Evolutionary conservation across 2,113 vertebrate species (phyloP), one percentile per base, ranked within the genome.

Genomic region (Eurystomus gularis): DNA sequence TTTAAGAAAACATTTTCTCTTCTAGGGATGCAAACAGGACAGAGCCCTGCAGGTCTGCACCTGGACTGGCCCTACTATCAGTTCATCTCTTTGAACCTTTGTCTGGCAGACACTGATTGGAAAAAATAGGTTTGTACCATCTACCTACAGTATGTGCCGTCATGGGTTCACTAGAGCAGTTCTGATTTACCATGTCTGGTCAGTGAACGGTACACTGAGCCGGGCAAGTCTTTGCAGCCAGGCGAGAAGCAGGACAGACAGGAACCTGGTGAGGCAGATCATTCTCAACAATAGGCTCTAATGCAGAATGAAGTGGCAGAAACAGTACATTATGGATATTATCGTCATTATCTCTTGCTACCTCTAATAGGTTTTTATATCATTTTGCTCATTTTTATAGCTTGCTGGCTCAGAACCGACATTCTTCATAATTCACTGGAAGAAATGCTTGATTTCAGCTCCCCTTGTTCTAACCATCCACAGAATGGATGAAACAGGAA

Each of bases 321-420:
- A 97, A 93, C 88, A 95, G 95, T 94, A 96, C 91, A 96, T 96
- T 95, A 96, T 69, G 77, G 94, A 91, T 93, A 94, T 96, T 95
- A 96, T 92, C 73, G 1, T 95, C 92, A 95, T 96, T 96, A 96
- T 96, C 77, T 96, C 86, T 93, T 94, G 88, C 95, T 96, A 91
- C 65, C 48, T 89, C 57, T 94, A 96, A 96, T 96, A 96, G 96
- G 92, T 96, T 97, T 95, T 96, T 96, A 95, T 92, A 94, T 94
- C 77, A 96, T 94, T 97, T 96, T 92, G 61, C 77, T 94, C 92
- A 91, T 95, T 97, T 96, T 96, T 97, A 97, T 94, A 89, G 90
- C 90, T 96, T 96, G 83, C 77, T 97, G 95, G 91, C 92, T 93
- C 80, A 94, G 96, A 94, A 96, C 69, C 2, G 39, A 95, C 92